phyloP scores from a whole-genome alignment of 1,140 invertebrate species.

The Thaumetopoea pityocampa region DNA sequence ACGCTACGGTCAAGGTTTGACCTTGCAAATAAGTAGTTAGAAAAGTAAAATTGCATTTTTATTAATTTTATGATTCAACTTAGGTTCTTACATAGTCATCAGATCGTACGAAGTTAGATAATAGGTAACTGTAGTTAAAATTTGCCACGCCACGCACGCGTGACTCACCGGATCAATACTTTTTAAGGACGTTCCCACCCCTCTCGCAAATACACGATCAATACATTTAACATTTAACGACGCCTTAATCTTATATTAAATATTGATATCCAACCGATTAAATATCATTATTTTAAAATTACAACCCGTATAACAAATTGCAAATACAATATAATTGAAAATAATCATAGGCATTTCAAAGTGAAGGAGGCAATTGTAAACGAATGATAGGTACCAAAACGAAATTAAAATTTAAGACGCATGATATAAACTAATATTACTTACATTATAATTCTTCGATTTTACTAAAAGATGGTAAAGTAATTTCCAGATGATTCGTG shows the following conservation, averaged over 20 bases:
- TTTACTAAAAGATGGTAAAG: constrained; percentile 41
- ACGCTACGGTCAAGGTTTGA: background rate
- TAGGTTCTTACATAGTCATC: background rate
- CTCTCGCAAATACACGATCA: too few species aligned
- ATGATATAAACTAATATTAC: constrained; percentile 24
- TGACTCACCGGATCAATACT: constrained; percentile 5
- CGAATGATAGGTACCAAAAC: constrained; percentile 3
- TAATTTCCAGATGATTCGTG: constrained; percentile 41
- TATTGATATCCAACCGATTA: too few species aligned
- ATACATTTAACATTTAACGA: constrained; percentile 4
- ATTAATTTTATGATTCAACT: background rate
- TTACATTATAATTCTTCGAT: constrained; percentile 42
- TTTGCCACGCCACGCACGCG: constrained; percentile 9
- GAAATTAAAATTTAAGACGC: background rate
- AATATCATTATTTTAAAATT: too few species aligned
- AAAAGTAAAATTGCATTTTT: background rate
- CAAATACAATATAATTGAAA: background rate
- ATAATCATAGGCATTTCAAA: background rate
- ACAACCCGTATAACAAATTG: too few species aligned
- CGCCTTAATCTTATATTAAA: background rate
- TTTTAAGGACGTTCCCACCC: too few species aligned
- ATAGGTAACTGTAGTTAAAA: background rate
- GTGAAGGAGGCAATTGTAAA: background rate
- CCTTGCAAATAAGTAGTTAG: background rate
- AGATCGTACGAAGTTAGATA: background rate